These are phyloP conservation scores for Mionectes olivaceus DNA, from an alignment of 2,797 vertebrate species.

Conservation along the genomic window DNA sequence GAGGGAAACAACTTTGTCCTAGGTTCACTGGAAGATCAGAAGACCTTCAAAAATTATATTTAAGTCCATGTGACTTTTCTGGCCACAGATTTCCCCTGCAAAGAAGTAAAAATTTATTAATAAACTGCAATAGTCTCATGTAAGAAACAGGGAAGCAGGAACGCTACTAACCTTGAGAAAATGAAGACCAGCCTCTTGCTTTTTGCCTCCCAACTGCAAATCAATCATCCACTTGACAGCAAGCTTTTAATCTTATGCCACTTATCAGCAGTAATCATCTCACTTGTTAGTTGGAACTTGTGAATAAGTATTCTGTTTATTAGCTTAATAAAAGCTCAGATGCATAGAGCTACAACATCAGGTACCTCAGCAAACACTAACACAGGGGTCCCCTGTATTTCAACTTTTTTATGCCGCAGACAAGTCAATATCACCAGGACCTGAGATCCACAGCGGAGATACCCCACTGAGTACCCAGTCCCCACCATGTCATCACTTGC, in stretches of 20 bases:
- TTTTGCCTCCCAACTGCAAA: background rate
- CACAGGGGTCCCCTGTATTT: background rate
- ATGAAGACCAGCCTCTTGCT: background rate
- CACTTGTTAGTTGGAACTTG: background rate
- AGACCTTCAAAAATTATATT: constrained; percentile 20
- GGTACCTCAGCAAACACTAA: background rate
- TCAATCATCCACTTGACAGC: background rate
- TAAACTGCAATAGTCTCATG: constrained; percentile 19
- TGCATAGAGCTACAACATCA: constrained; percentile 8
- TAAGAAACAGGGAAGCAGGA: constrained; percentile 24
- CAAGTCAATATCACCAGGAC: background rate
- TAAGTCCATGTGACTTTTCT: constrained; percentile 63
- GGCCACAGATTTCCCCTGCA: constrained; percentile 71
- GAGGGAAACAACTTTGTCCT: constrained; percentile 30
- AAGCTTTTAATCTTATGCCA: background rate
- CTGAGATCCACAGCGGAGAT: background rate
- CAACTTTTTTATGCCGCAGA: background rate
- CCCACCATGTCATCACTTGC: background rate
- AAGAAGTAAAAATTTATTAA: constrained; percentile 77
- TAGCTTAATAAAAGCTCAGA: constrained; percentile 1
- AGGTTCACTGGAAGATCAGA: constrained; percentile 17
- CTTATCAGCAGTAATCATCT: background rate
- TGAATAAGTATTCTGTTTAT: constrained; percentile 34
- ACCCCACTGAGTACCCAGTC: background rate
- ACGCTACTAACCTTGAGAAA: constrained; percentile 54